Conservation (phyloP, 1,140 invertebrate species). For the Chymomyza costata region DNA sequence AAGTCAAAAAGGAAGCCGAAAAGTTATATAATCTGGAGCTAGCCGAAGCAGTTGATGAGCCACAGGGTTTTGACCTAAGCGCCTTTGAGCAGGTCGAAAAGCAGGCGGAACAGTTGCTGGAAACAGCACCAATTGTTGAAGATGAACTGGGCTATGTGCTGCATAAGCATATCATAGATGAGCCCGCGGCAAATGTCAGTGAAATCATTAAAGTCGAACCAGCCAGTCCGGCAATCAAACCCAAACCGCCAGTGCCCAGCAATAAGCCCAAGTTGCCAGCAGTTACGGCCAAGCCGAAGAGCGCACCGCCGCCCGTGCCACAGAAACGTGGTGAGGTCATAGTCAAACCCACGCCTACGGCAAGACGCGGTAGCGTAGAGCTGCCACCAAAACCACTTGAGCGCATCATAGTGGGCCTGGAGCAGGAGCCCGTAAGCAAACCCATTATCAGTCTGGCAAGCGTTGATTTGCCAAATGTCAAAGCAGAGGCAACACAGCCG, state of each 20-base stretch:
- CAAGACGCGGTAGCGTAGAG: conserved; percentile 54
- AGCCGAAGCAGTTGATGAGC: conserved; percentile 41
- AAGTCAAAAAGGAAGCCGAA: conserved; percentile 67
- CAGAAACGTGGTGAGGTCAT: conserved; percentile 47
- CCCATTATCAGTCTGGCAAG: conserved; percentile 65
- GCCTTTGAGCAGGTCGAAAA: conserved; percentile 48
- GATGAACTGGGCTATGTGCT: conserved; percentile 62
- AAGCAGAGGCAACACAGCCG: conserved; percentile 14
- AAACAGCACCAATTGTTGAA: conserved; percentile 11
- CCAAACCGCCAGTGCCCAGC: conserved; percentile 47
- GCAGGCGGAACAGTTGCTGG: not conserved
- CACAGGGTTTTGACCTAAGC: conserved; percentile 58
- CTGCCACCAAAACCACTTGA: conserved; percentile 48
- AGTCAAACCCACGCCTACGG: conserved; percentile 48
- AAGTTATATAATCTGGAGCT: conserved; percentile 47
- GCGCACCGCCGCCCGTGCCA: conserved; percentile 56
- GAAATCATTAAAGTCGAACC: conserved; percentile 1
- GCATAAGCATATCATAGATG: conserved; percentile 62
- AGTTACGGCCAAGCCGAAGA: conserved; percentile 40
- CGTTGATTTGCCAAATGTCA: conserved; percentile 61
- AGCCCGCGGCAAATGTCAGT: not conserved
- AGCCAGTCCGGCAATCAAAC: conserved; percentile 15
- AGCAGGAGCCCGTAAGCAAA: conserved; percentile 30
- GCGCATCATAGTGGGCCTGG: conserved; percentile 64
- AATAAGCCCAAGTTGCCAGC: conserved; percentile 45